Base-by-base conservation (phyloP, 2,888 invertebrate species). In the Cynaeus angustus region DNA sequence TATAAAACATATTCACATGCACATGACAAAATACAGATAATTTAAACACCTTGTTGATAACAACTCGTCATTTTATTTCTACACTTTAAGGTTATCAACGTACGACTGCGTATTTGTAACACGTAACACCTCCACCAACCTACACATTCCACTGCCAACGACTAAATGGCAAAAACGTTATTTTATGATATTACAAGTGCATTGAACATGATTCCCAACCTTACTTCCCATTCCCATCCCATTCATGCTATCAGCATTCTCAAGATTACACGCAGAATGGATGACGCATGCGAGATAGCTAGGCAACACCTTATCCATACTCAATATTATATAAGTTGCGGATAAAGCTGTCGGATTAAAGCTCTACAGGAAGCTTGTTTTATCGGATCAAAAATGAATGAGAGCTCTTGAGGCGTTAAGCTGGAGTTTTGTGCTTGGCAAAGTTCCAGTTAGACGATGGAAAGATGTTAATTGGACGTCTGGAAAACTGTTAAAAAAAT, bases 211-310 rank as follows among this genome's bases (percentile, higher is more conserved):
- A 50, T 38, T 61, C 50, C 59, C 61, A 61, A 61, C 61, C 61
- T 61, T 46, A 61, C 61, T 61, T 61, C 61, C 28, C 59, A 46
- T 59, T 59, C 59, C 61, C 48, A 50, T 61, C 61, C 61, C 61
- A 50, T 61, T 61, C 46, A 59, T 55, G 13, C 28, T 43, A 58
- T 59, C 33, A 45, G 46, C 45, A 33, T 46, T 45, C 59, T 26
- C 46, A 33, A 26, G 50, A 50, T 41, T 46, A 16, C 26, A 16
- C 6, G 12, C 16, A 37, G 9, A 16, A 37, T 33, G 13, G 45
- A 28, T 10, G 12, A 30, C 45, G 46, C 45, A 45, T 45, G 45
- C 46, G 59, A 45, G 30, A 3, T 33, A 3, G 21, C 1, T 59
- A 59, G 59, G 46, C 59, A 59, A 59, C 59, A 59, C 46, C 30